Evolutionary conservation across 1,140 invertebrate species (phyloP), one percentile per base, ranked within the genome.

Genomic region (Potamilus streckersoni): DNA sequence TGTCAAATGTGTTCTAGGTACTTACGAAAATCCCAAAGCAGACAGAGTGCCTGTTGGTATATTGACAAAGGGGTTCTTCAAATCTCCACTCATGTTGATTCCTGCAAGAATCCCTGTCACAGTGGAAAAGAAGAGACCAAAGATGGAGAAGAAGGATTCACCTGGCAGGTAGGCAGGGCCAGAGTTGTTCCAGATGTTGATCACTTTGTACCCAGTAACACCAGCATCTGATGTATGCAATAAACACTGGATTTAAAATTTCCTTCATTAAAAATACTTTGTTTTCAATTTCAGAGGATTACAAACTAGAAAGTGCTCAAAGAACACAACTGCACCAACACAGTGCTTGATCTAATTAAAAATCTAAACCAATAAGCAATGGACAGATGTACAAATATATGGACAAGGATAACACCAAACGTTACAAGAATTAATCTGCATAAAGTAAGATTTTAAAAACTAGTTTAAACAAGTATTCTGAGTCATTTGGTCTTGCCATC

Each of bases 11-110:
- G 11, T 49, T 49, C 38, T 49, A 63, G 20, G 0, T 64, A 84
- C 65, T 83, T 76, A 90, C 88, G 85, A 85, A 38, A 97, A 95
- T 70, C 94, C 94, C 76, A 98, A 93, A 66, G 97, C 96, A 55
- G 96, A 94, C 49, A 99, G 90, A 8, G 97, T 98, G 59, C 97
- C 97, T 90, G 95, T 95, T 6, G 97, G 96, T 86, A 99, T 99
- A 89, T 97, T 96, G 63, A 93, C 93, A 16, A 95, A 95, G 0
- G 97, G 97, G 84, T 97, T 94, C 73, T 93, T 93, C 62, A 99
- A 92, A 90, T 99, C 97, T 17, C 97, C 97, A 89, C 96, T 97
- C 97, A 99, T 99, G 88, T 99, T 99, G 80, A 99, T 91, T 63
- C 97, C 97, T 63, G 97, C 96, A 74, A 99, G 92, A 66, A 99